Base-by-base conservation (phyloP, 2,888 invertebrate species). In the Galerucella pusilla region DNA sequence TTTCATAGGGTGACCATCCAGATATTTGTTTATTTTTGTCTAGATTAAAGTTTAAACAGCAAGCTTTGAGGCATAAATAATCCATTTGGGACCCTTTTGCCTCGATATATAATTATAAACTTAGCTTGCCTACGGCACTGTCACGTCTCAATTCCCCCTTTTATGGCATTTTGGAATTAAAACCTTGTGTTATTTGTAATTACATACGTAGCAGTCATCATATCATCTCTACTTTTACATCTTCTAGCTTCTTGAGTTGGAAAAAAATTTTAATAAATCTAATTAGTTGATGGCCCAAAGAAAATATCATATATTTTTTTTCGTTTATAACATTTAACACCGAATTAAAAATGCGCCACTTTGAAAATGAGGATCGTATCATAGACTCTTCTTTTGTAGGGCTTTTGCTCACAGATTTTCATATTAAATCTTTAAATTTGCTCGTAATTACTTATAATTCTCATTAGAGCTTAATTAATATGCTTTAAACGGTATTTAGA, bases 251-350 rank as follows among this genome's bases (percentile, higher is more conserved):
- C 42, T 16, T 12, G 54, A 67, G 54, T 46, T 46, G 35, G 6
- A 42, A 42, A 59, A 68, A 68, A 68, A 20, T 49, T 14, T 45
- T 60, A 60, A 69, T 60, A 59, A 69, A 60, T 60, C 46, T 60
- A 60, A 69, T 60, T 69, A 69, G 46, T 11, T 16, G 60, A 42
- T 25, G 14, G 2, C 6, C 10, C 45, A 45, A 69, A 60, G 60
- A 46, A 12, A 20, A 66, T 60, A 60, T 60, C 42, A 45, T 61
- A 46, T 69, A 68, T 69, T 46, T 60, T 69, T 49, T 45, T 42
- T 42, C 35, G 35, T 42, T 42, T 42, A 45, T 20, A 59, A 68
- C 57, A 25, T 49, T 65, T 10, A 25, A 16, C 49, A 49, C 49
- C 16, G 14, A 65, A 49, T 65, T 65, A 64, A 64, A 64, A 64